These are phyloP conservation scores for Sebastes goodei DNA, from an alignment of 2,797 vertebrate genomes.

Conservation along the genomic window DNA sequence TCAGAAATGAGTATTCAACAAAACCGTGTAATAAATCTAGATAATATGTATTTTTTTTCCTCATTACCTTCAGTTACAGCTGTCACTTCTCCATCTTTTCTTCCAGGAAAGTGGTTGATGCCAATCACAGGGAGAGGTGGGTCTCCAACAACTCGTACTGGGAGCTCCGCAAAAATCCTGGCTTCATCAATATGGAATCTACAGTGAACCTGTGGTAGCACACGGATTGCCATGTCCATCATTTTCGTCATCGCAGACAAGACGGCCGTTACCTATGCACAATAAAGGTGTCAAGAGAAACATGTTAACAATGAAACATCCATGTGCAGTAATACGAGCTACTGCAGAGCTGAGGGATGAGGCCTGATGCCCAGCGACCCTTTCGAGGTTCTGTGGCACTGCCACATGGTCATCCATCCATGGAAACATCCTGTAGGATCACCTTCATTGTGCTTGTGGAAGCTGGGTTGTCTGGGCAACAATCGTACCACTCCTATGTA, in stretches of 20 bases:
- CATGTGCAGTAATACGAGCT: constrained; percentile 42
- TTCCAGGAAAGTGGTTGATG: constrained; percentile 91
- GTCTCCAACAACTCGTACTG: constrained; percentile 96
- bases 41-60: neutral
- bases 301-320: constrained; percentile 24
- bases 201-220: constrained; percentile 91
- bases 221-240: constrained; percentile 74
- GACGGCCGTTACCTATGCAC: constrained; percentile 83
- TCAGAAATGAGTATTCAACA: no score
- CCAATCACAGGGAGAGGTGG: constrained; percentile 96
- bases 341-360: constrained; percentile 45
- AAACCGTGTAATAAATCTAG: no score
- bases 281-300: constrained; percentile 58
- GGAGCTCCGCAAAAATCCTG: constrained; percentile 97
- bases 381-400: constrained; percentile 5
- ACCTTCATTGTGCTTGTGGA: constrained; percentile 69
- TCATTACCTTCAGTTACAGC: neutral
- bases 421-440: constrained; percentile 65
- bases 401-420: constrained; percentile 46
- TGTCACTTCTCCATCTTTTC: neutral
- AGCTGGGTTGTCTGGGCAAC: constrained; percentile 73
- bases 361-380: constrained; percentile 25
- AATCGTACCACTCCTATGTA: constrained; percentile 50
- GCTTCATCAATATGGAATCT: constrained; percentile 94
- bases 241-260: constrained; percentile 76